Evolutionary conservation across 2,888 invertebrate species (phyloP), one percentile per base, ranked within the genome.

Genomic region (Xanthia togata): DNA sequence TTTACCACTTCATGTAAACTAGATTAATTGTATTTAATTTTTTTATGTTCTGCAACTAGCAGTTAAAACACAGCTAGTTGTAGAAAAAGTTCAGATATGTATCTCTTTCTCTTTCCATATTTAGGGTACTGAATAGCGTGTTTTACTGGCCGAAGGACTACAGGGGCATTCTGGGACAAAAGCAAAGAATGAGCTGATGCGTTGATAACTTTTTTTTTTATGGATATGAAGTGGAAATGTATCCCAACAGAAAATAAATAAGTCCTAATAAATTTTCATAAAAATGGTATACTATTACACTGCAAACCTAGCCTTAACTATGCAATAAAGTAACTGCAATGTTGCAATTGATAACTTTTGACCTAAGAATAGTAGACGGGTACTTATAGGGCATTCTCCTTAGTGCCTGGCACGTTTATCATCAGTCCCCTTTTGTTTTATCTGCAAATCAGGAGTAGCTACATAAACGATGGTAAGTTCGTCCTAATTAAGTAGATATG

Each of bases 341-440:
- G 75, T 84, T 79, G 69, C 82, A 62, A 3, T 63, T 76, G 88
- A 88, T 88, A 88, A 84, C 88, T 75, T 88, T 78, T 88, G 68
- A 88, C 85, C 84, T 65, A 9, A 67, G 38, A 64, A 83, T 79
- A 73, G 76, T 75, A 73, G 68, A 60, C 2, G 62, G 5, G 53
- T 55, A 76, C 70, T 70, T 76, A 20, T 69, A 76, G 86, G 73
- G 72, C 83, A 78, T 83, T 85, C 85, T 79, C 81, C 81, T 79
- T n/a, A 35, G 55, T 20, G 35, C 38, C 20, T 62, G 62, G 9
- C 73, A 67, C 81, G 60, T 55, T 76, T 77, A 76, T 77, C 60
- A 57, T 59, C 60, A 71, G 47, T 47, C 20, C 12, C 11, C 20
- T 64, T 41, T 26, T n/a, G 35, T 59, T 47, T 31, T 23, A 67